Evolutionary conservation across 2,888 invertebrate species (phyloP).

Genomic region (Epinotia brunnichana): DNA sequence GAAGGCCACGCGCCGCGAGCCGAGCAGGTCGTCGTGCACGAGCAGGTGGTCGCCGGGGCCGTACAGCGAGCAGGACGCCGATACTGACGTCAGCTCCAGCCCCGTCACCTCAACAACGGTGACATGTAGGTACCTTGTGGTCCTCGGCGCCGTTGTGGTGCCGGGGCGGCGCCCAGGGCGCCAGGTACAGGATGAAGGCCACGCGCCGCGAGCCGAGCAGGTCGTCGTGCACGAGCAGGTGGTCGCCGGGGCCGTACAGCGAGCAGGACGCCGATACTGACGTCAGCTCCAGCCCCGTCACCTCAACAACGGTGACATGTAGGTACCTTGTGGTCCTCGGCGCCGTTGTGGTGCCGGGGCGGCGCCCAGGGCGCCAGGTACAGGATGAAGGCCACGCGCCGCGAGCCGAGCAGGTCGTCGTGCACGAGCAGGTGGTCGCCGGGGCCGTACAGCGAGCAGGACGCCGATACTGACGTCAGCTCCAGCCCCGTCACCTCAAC

Average conservation of each 20-base stretch:
- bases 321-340: slow-evolving; percentile 31
- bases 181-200: slow-evolving; percentile 96
- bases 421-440: slow-evolving; percentile 95
- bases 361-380: slow-evolving; percentile 88
- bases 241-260: slow-evolving; percentile 91
- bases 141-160: slow-evolving; percentile 36
- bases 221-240: slow-evolving; percentile 97
- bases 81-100: slow-evolving; percentile 85
- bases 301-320: too few species aligned
- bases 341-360: slow-evolving; percentile 39
- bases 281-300: slow-evolving; percentile 86
- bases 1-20: slow-evolving; percentile 94
- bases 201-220: slow-evolving; percentile 92
- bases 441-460: slow-evolving; percentile 90
- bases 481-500: slow-evolving; percentile 87
- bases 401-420: slow-evolving; percentile 94
- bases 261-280: slow-evolving; percentile 90
- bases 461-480: slow-evolving; percentile 87
- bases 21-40: slow-evolving; percentile 96
- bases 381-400: slow-evolving; percentile 95
- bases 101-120: too few species aligned
- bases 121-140: slow-evolving; percentile 36
- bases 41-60: slow-evolving; percentile 93
- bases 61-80: slow-evolving; percentile 91
- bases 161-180: slow-evolving; percentile 72